Evolutionary conservation across 1,140 invertebrate genomes (phyloP), one percentile per base, ranked within the genome.

Genomic region (Drosophila quadrilineata): DNA sequence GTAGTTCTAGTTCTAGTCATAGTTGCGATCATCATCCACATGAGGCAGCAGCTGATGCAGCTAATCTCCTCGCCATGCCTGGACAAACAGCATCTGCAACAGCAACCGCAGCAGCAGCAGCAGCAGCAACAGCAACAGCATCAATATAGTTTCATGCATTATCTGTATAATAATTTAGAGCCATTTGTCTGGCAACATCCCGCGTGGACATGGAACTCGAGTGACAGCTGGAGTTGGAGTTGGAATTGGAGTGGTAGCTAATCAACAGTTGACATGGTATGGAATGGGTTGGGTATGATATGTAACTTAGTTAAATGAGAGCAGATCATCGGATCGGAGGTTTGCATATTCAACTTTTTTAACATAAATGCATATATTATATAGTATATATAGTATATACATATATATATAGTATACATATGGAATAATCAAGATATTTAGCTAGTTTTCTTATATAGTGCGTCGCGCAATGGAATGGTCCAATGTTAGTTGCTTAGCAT

Each of bases 381-480:
- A 8, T 31, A 31, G 26, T 6, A 40, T 41, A 54, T 59, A 50
- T 24, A 33, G 46, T 12, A 41, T 45, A 46, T 40, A 57, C 38
- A 56, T 45, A 33, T 40, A 45, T 41, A 28, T 65, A 48, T 56
- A 57, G 46, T 22, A 56, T 57, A 50, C 45, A 66, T 66, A 66
- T 56, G 53, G 49, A 70, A 53, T 82, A 82, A 76, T 82, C 76
- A 74, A 84, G 74, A n/a, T 85, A 54, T 28, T 54, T 54, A 85
- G 79, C 79, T 85, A 85, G 79, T 85, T 85, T 85, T 85, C 79
- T 85, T 85, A 85, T 85, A 85, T 86, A 85, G 79, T 85, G 79
- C 79, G 80, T 85, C 79, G 79, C 79, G 79, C 74, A 85, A 85
- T 85, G 79, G 79, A 86, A 85, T 58, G 79, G 79, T 85, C 79